Base-by-base conservation (phyloP, 2,113 vertebrate species). In the Coptodon bakossiorum region DNA sequence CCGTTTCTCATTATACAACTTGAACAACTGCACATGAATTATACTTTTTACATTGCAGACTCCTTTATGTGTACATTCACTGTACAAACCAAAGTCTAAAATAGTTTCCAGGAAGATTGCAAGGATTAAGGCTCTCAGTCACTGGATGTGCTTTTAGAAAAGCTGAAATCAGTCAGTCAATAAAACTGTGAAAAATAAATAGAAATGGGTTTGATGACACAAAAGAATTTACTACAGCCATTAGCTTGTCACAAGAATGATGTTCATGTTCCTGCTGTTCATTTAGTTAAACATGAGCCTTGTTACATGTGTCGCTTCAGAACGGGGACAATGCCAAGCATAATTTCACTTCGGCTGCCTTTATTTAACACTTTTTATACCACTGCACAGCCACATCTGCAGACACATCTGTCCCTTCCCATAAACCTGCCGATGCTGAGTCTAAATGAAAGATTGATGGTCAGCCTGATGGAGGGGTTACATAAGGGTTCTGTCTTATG, bases 1-100 rank as follows among this genome's bases (percentile, higher is more conserved):
- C 0, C 0, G 5, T 68, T 40, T 40, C 36, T 68, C n/a, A 9
- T 0, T 71, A 43, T 71, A 14, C 63, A 71, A 43, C 63, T 22
- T 9, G 11, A 71, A 71, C 63, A 71, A 40, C 63, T 9, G 34
- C 36, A 0, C 6, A 40, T 71, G 5, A 40, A 71, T 71, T n/a
- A 3, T 38, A 13, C 34, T 38, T 66, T 38, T 66, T 22, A 38
- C 61, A 5, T 2, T 66, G 61, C 31, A 12, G 61, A 66, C 17
- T 66, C 17, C 31, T 36, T 63, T 7, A 11, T 36, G 59, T 36
- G 17, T 12, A 63, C 9, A 16, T 27, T 24, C 66, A 73, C 66
- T 45, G 8, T 45, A 73, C 5, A 43, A 4, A 27, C 5, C 38
- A 45, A 73, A 43, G 3, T 10, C 22, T 43, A 73, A 43, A 43